Evolutionary conservation across 2,797 vertebrate species (phyloP).

Genomic region (Salmo trutta): DNA sequence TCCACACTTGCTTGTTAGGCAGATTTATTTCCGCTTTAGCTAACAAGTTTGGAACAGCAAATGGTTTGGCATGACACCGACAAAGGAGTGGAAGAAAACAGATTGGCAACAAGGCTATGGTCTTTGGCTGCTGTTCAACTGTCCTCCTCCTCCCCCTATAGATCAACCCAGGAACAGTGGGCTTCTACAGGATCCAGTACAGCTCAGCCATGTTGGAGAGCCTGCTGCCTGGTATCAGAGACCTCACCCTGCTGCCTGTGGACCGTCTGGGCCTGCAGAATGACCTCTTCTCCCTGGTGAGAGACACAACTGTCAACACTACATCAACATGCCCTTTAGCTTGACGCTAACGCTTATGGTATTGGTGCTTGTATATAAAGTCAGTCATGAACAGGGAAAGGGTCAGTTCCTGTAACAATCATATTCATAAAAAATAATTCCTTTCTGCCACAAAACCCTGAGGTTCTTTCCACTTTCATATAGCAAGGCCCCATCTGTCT

Average conservation of each 20-base stretch:
- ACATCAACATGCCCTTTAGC: not conserved
- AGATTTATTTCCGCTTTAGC: not conserved
- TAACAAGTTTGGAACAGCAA: not conserved
- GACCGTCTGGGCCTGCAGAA: conserved; percentile 96
- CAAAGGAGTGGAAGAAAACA: not conserved
- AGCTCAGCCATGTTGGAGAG: conserved; percentile 90
- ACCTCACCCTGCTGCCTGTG: conserved; percentile 92
- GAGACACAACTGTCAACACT: conserved; percentile 13
- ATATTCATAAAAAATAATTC: not conserved
- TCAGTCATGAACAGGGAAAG: not conserved
- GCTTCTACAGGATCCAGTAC: conserved; percentile 96
- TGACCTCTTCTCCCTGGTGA: conserved; percentile 96
- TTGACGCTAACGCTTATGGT: not conserved
- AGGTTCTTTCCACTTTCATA: not conserved
- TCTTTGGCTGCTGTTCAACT: not conserved
- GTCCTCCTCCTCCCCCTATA: conserved; percentile 52
- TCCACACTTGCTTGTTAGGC: not conserved
- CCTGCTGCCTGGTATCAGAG: conserved; percentile 88
- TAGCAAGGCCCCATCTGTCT: not conserved
- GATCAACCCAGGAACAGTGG: conserved; percentile 97
- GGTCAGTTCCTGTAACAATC: not conserved
- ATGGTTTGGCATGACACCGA: not conserved
- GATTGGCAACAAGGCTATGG: not conserved
- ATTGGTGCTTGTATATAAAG: not conserved
- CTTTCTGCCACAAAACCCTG: not conserved